Percentiles rank a stretch among this genome's conserved stretches.
Evolutionary conservation across 2,797 vertebrate genomes (phyloP).

Genomic region (Muscicapa striata): DNA sequence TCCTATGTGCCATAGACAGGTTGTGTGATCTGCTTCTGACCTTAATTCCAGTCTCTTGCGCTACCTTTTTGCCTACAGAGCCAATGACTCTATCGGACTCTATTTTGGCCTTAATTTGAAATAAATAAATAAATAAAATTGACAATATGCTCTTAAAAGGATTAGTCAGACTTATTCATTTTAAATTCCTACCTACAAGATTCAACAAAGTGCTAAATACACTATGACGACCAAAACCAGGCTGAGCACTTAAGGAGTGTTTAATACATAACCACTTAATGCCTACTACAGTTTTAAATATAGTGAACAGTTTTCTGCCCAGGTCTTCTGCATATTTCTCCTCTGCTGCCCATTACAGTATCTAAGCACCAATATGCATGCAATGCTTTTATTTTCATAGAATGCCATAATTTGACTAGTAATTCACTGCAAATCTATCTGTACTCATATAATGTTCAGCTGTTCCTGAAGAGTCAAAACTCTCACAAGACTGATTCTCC

Average conservation of each 20-base stretch:
- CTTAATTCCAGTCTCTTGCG: constrained; percentile 89
- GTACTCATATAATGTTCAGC: not conserved
- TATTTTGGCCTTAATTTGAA: constrained; percentile 88
- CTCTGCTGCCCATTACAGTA: constrained; percentile 46
- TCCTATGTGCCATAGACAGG: constrained; percentile 86
- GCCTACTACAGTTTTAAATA: constrained; percentile 40
- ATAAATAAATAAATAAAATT: constrained; percentile 71
- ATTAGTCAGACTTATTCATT: constrained; percentile 65
- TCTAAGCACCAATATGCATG: constrained; percentile 73
- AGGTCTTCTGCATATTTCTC: constrained; percentile 50
- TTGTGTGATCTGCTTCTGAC: constrained; percentile 86
- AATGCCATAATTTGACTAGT: constrained; percentile 12
- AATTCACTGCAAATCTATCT: constrained; percentile 1
- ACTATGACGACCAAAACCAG: constrained; percentile 47
- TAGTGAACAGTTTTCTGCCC: constrained; percentile 33
- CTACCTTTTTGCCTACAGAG: constrained; percentile 89
- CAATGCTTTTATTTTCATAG: constrained; percentile 73
- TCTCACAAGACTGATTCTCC: not conserved
- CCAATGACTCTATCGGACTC: constrained; percentile 94
- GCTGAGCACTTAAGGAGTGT: constrained; percentile 33
- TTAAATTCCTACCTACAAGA: constrained; percentile 61
- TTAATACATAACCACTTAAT: constrained; percentile 56
- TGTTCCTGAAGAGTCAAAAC: not conserved
- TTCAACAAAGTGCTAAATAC: constrained; percentile 65
- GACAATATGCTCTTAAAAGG: constrained; percentile 64